Evolutionary conservation across 2,113 vertebrate species (phyloP).

Genomic region (Bambusicola thoracicus): DNA sequence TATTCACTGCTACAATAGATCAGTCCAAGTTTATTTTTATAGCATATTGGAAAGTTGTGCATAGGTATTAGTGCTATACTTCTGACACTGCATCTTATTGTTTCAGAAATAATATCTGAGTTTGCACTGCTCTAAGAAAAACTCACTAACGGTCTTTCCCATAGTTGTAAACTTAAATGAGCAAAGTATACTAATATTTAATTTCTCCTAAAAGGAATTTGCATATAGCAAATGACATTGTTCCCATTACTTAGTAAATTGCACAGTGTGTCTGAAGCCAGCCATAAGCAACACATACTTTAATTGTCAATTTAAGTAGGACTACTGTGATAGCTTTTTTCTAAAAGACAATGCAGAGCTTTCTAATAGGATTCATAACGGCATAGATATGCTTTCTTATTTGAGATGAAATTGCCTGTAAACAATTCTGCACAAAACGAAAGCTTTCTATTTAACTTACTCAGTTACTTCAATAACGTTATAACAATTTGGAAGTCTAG

Average conservation of each 20-base stretch:
- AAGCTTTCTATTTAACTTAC: not conserved
- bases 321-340: slow-evolving; percentile 14
- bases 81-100: not conserved
- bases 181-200: slow-evolving; percentile 35
- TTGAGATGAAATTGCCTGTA: not conserved
- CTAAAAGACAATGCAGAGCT: not conserved
- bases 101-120: not conserved
- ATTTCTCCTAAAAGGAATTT: slow-evolving; percentile 11
- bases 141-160: not conserved
- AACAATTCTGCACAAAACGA: not conserved
- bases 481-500: not conserved
- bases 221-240: slow-evolving; percentile 2
- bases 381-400: not conserved
- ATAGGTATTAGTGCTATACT: not conserved
- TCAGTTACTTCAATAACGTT: not conserved
- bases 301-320: slow-evolving; percentile 54
- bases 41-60: not conserved
- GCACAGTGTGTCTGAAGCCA: slow-evolving; percentile 16
- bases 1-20: not conserved
- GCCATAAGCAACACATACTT: slow-evolving; percentile 6
- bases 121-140: not conserved
- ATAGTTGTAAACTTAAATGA: slow-evolving; percentile 18
- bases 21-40: not conserved
- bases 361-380: slow-evolving; percentile 31
- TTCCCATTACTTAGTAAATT: slow-evolving; percentile 43